Evolutionary conservation across 2,888 invertebrate species (phyloP).

Genomic region (Andricus curvator): DNA sequence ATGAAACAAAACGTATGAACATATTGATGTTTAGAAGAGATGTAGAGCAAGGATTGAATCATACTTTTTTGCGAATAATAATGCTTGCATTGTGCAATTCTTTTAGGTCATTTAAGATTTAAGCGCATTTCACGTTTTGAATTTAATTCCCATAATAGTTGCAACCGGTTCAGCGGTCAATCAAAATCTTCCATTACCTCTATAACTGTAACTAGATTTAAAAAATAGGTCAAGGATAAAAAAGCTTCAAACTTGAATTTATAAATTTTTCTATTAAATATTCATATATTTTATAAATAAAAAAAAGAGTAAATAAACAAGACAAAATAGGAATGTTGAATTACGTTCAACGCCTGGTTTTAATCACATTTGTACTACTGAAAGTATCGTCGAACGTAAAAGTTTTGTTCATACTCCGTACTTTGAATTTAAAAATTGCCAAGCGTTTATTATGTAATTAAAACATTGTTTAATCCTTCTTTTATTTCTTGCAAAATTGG

Average conservation of each 20-base stretch:
- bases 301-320: background rate
- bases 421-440: background rate
- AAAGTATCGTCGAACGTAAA: background rate
- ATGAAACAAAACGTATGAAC: background rate
- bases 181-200: background rate
- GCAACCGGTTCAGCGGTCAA: background rate
- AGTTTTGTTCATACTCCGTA: background rate
- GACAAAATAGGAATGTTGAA: background rate
- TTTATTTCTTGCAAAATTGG: background rate
- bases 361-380: conserved; percentile 27
- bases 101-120: background rate
- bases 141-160: background rate
- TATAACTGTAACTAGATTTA: background rate
- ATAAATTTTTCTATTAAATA: background rate
- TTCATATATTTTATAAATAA: background rate
- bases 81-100: background rate
- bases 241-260: background rate
- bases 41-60: background rate
- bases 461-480: background rate
- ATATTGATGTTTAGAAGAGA: background rate
- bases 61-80: background rate
- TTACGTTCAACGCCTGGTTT: background rate
- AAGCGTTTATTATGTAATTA: background rate
- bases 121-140: background rate
- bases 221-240: background rate